Conservation (phyloP, 2,113 vertebrate species). For the Hassar affinis region DNA sequence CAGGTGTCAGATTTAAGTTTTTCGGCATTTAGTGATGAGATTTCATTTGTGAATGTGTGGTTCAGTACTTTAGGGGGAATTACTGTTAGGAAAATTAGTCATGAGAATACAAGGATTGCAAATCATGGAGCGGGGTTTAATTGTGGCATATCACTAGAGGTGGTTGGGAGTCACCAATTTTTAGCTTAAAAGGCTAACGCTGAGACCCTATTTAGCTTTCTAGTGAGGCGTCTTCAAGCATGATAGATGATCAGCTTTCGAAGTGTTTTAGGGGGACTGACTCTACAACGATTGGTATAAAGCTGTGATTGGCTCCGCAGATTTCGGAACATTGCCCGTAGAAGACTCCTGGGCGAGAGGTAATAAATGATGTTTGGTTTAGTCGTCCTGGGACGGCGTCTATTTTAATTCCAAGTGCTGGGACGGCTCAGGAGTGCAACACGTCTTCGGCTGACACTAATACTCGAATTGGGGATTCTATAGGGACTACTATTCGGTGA, state of each 20-base stretch:
- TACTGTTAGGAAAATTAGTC: constrained; percentile 33
- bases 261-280: constrained; percentile 47
- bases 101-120: constrained; percentile 19
- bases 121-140: constrained; percentile 51
- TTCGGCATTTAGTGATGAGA: background rate
- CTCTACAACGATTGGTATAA: constrained; percentile 56
- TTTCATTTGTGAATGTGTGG: background rate
- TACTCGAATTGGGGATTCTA: constrained; percentile 42
- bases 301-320: constrained; percentile 55
- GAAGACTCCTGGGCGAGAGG: constrained; percentile 37
- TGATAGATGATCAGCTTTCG: constrained; percentile 40
- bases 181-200: constrained; percentile 63
- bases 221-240: constrained; percentile 49
- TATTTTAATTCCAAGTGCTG: constrained; percentile 46
- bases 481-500: constrained; percentile 51
- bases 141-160: constrained; percentile 56
- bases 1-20: constrained; percentile 16
- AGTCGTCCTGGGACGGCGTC: constrained; percentile 51
- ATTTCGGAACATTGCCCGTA: constrained; percentile 59
- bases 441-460: constrained; percentile 54
- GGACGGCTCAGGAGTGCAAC: constrained; percentile 48
- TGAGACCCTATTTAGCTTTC: constrained; percentile 52
- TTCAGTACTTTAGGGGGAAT: background rate
- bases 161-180: constrained; percentile 49
- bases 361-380: constrained; percentile 54